These are phyloP conservation scores for Synaphobranchus kaupii DNA, from an alignment of 2,797 vertebrate genomes.

Conservation along the genomic window DNA sequence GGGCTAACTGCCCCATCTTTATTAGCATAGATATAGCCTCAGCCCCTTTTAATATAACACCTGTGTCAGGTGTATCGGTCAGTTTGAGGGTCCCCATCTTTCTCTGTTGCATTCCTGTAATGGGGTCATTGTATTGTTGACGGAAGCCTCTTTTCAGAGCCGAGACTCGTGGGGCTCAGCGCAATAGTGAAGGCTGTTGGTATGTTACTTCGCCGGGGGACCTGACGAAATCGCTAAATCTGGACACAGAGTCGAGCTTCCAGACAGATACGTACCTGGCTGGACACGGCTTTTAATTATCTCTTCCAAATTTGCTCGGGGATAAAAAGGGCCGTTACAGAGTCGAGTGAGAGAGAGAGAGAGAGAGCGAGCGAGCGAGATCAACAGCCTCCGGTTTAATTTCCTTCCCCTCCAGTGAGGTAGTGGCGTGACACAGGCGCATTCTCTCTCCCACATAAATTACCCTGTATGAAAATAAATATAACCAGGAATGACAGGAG, in stretches of 20 bases:
- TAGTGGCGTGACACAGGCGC: neutral
- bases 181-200: neutral
- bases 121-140: neutral
- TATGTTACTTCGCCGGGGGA: neutral
- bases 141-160: neutral
- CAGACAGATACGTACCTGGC: neutral
- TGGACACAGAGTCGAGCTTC: neutral
- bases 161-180: neutral
- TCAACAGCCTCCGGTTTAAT: neutral
- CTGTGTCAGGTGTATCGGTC: neutral
- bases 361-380: neutral
- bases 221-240: neutral
- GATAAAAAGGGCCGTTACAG: neutral
- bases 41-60: neutral
- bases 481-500: neutral
- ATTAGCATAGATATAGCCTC: neutral
- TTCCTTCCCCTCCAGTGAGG: neutral
- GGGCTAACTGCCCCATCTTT: neutral
- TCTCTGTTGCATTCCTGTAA: no score
- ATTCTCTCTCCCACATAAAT: neutral
- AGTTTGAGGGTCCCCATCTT: neutral
- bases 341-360: neutral
- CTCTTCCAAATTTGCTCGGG: slow-evolving; percentile 3
- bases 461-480: neutral
- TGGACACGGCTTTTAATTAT: slow-evolving; percentile 1